phyloP scores from a whole-genome alignment of 2,888 invertebrate species.

The Netelia inedita region DNA sequence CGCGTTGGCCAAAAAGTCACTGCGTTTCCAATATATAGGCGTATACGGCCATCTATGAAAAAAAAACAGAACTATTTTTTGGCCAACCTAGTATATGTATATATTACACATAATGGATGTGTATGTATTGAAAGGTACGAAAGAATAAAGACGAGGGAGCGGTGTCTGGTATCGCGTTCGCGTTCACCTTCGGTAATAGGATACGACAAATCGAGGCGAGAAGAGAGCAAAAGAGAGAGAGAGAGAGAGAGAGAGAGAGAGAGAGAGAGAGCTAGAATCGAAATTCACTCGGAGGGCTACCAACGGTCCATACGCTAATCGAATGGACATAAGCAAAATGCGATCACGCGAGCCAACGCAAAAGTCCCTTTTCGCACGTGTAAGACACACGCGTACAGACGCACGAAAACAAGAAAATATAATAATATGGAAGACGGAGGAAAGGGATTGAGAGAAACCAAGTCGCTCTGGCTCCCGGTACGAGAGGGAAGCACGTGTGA shows the following conservation, averaged over 20 bases:
- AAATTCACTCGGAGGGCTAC: conserved; percentile 64
- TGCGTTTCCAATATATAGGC: conserved; percentile 11
- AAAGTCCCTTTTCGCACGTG: not conserved
- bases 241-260: conserved; percentile 56
- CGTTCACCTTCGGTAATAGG: conserved; percentile 70
- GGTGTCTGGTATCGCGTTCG: conserved; percentile 71
- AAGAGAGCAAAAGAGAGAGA: conserved; percentile 50
- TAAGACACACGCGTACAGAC: not conserved
- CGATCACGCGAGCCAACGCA: conserved; percentile 58
- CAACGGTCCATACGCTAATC: conserved; percentile 69
- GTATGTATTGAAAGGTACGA: conserved; percentile 6
- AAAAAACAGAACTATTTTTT: not conserved
- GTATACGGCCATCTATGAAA: not conserved
- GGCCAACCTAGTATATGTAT: too few species aligned
- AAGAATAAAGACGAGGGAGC: conserved; percentile 58
- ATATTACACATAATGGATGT: conserved; percentile 10
- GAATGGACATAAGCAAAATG: conserved; percentile 69
- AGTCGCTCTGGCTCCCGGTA: conserved; percentile 25
- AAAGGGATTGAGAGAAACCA: conserved; percentile 23
- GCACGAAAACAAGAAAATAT: not conserved
- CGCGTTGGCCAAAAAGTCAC: not conserved
- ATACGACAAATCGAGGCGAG: conserved; percentile 66
- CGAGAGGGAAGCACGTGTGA: conserved; percentile 47
- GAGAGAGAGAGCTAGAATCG: conserved; percentile 15
- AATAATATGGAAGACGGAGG: not conserved